Conservation (phyloP, 2,888 invertebrate species). For the Phragmatobia fuliginosa region DNA sequence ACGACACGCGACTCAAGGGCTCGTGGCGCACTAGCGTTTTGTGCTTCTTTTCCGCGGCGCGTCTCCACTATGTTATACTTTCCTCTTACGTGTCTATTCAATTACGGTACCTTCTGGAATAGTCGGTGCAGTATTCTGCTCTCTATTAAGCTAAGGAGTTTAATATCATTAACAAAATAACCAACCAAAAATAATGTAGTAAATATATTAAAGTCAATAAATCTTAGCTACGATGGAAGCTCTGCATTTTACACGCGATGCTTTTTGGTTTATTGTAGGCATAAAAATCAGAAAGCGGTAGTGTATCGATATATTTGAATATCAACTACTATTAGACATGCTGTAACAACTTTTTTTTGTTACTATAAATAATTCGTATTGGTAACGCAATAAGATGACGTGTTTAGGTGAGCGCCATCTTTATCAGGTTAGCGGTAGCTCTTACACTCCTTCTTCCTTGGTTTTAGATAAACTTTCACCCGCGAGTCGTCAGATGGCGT, state of each 20-base stretch:
- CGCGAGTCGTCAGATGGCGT: too few species aligned
- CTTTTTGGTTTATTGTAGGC: constrained; percentile 48
- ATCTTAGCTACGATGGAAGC: constrained; percentile 53
- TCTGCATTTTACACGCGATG: constrained; percentile 35
- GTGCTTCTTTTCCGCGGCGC: constrained; percentile 73
- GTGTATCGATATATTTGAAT: constrained; percentile 64
- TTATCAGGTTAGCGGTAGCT: too few species aligned
- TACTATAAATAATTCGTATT: too few species aligned
- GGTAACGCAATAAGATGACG: too few species aligned
- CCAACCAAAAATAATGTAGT: constrained; percentile 43
- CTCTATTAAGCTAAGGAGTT: background rate
- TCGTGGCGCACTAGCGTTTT: constrained; percentile 82
- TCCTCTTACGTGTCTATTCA: constrained; percentile 60
- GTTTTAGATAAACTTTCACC: too few species aligned
- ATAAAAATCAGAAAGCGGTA: constrained; percentile 65
- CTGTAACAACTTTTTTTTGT: too few species aligned
- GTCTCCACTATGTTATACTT: constrained; percentile 64
- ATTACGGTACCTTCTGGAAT: constrained; percentile 29
- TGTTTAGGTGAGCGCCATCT: too few species aligned
- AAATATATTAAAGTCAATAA: constrained; percentile 48
- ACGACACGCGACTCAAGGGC: constrained; percentile 77
- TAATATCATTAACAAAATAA: too few species aligned
- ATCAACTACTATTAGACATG: constrained; percentile 61
- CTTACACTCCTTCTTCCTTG: too few species aligned
- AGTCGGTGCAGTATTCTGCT: background rate